Conservation (phyloP, 2,888 invertebrate genomes). For the Thymelicus acteon region DNA sequence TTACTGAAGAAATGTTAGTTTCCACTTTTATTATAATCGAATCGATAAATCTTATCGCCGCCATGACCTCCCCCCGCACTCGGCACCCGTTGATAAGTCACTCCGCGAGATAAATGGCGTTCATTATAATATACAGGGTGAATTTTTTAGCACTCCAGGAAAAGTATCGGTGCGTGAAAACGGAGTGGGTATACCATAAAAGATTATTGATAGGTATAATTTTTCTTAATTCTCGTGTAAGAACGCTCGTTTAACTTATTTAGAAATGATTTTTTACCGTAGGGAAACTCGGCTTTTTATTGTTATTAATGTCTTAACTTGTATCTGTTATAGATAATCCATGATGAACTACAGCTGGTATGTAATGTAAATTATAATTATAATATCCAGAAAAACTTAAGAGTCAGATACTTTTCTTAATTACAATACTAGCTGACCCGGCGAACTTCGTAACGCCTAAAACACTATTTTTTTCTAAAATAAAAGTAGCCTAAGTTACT, state of each 20-base stretch:
- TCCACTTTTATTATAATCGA: conserved; percentile 9
- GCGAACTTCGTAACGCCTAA: too few species aligned
- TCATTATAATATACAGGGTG: conserved; percentile 29
- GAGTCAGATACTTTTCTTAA: too few species aligned
- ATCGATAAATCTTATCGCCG: conserved; percentile 10
- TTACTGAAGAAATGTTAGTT: conserved; percentile 1
- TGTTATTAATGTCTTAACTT: too few species aligned
- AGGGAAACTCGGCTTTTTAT: neutral
- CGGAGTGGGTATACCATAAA: conserved; percentile 7
- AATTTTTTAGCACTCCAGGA: conserved; percentile 20
- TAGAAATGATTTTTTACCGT: conserved; percentile 1
- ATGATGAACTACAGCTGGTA: too few species aligned
- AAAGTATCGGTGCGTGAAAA: conserved; percentile 24
- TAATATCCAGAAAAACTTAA: too few species aligned
- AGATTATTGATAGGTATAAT: conserved; percentile 28
- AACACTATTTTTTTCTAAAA: too few species aligned
- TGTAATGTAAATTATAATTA: too few species aligned
- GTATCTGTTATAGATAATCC: too few species aligned
- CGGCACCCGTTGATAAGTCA: conserved; percentile 25
- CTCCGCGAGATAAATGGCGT: conserved; percentile 28
- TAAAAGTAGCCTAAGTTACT: too few species aligned
- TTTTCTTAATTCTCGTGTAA: conserved; percentile 21
- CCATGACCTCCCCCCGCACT: neutral
- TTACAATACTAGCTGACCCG: too few species aligned
- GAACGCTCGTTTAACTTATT: conserved; percentile 9